phyloP scores from a whole-genome alignment of 2,113 vertebrate species.

The Rostratula benghalensis region DNA sequence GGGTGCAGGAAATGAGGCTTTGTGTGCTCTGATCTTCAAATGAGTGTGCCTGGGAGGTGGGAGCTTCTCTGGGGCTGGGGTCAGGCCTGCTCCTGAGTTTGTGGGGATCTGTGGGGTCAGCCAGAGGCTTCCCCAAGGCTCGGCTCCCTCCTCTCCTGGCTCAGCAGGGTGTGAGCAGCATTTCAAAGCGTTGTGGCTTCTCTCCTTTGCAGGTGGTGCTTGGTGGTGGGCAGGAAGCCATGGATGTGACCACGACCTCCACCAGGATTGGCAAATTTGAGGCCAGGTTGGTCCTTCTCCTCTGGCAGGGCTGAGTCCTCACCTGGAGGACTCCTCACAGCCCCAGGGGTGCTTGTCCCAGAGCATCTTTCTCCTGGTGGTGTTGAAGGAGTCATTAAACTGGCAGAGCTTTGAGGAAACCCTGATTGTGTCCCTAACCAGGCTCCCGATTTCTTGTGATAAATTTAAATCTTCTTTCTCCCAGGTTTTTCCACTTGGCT shows the following conservation, averaged over 20 bases:
- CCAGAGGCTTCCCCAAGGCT: neutral
- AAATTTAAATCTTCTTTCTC: neutral
- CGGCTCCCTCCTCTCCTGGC: neutral
- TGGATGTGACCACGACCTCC: slow-evolving; percentile 98
- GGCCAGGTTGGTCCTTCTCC: slow-evolving; percentile 79
- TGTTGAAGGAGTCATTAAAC: neutral
- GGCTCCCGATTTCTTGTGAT: neutral
- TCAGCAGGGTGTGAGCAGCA: rapidly evolving
- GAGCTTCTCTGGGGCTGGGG: neutral
- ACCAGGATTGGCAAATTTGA: slow-evolving; percentile 99
- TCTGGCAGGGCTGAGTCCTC: neutral
- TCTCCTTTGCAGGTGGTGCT: slow-evolving; percentile 86
- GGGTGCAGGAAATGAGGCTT: neutral
- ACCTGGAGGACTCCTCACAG: neutral
- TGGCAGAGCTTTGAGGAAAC: neutral
- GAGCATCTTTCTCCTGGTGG: neutral
- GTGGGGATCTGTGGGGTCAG: neutral
- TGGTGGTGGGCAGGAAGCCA: slow-evolving; percentile 97
- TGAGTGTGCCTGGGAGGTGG: rapidly evolving
- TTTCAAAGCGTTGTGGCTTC: neutral
- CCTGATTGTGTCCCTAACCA: neutral
- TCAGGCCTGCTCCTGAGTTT: neutral
- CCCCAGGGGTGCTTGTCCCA: neutral
- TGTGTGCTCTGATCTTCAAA: neutral
- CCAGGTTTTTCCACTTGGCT: slow-evolving; percentile 94